phyloP scores from a whole-genome alignment of 2,888 invertebrate species.

The Synergus laeviventris region DNA sequence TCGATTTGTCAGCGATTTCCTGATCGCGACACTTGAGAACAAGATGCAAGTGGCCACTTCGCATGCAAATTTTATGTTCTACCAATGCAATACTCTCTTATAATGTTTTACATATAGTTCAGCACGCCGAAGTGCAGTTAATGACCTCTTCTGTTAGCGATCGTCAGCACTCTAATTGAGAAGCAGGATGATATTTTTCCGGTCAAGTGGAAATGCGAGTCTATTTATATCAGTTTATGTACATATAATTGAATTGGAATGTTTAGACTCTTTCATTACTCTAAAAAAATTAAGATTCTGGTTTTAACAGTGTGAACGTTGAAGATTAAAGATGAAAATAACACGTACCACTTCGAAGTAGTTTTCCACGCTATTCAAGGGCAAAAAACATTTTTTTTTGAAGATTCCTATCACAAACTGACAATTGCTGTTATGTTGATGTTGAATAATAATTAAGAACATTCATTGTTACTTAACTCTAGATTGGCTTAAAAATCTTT shows the following conservation, averaged over 20 bases:
- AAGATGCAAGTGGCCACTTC: slow-evolving; percentile 1
- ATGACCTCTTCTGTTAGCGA: slow-evolving; percentile 65
- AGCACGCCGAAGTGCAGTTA: slow-evolving; percentile 57
- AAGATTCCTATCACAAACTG: too few species aligned
- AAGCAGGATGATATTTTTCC: slow-evolving; percentile 48
- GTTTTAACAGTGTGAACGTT: too few species aligned
- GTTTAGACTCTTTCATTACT: not conserved
- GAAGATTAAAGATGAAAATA: too few species aligned
- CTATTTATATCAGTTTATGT: slow-evolving; percentile 23
- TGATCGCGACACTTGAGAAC: slow-evolving; percentile 11
- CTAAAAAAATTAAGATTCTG: too few species aligned
- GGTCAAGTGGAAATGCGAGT: not conserved
- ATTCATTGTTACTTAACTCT: too few species aligned
- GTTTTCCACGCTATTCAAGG: too few species aligned
- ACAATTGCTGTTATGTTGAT: too few species aligned
- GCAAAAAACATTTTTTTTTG: too few species aligned
- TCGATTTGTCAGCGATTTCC: slow-evolving; percentile 37
- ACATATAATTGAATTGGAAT: not conserved
- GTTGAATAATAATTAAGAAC: too few species aligned
- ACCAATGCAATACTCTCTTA: slow-evolving; percentile 22
- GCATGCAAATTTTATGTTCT: slow-evolving; percentile 25
- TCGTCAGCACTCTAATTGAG: slow-evolving; percentile 66
- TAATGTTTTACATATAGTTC: slow-evolving; percentile 11
- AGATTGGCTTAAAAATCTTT: too few species aligned
- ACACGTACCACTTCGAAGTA: too few species aligned